Base-by-base conservation (phyloP, 2,888 invertebrate species). In the Athalia rosae region DNA sequence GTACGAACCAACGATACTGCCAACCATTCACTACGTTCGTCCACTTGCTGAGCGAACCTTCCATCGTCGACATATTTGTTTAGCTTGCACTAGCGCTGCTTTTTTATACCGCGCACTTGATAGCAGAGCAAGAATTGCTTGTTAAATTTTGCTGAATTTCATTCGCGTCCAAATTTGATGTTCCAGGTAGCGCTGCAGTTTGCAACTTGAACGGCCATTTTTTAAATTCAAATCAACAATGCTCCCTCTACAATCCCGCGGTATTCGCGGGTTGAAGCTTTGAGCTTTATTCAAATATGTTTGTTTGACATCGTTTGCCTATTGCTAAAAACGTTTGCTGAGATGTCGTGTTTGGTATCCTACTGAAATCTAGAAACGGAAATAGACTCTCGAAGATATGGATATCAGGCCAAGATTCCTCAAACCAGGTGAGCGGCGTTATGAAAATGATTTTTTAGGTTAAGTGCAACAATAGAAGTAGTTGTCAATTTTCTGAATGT, bases 1-100 rank as follows among this genome's bases (percentile, higher is more conserved):
- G 91, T 85, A 99, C 99, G 92, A 99, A 99, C 98, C 99, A 99
- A 84, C 99, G 94, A 92, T 98, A 99, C 91, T 99, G 99, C 99
- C 99, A 99, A 83, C 99, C 99, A 90, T 97, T 97, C 94, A 98
- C 97, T 88, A 98, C 97, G 93, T 98, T 98, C 83, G 98, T 98
- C 98, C 98, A 98, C 93, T 98, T 98, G 91, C 97, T 97, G 81
- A 98, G 91, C 80, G 97, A 96, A 87, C 98, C 98, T 92, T 98
- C 98, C 96, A 97, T 97, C 91, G 93, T 90, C 85, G 91, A 90
- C 90, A 91, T 91, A 85, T 86, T 89, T 74, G 62, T 73, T 58
- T 9, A 53, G 53, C 11, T n/a, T 71, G 71, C 58, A 9, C 43
- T 71, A 45, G n/a, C 71, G 41, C 15, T 50, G 50, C 28, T 66